Evolutionary conservation across 2,797 vertebrate genomes (phyloP).

Genomic region (Myripristis jacobus): DNA sequence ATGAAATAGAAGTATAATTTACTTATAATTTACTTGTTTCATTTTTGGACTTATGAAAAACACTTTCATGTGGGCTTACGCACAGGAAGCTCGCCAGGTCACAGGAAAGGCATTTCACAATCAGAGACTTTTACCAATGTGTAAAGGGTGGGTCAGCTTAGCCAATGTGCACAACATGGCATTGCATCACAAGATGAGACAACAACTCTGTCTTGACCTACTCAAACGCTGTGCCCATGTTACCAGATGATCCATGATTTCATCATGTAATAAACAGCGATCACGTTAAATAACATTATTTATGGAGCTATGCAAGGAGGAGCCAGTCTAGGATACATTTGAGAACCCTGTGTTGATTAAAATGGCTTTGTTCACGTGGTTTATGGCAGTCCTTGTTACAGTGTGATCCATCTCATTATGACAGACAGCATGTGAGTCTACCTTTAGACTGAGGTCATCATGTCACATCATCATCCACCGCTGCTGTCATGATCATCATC

Average conservation of each 20-base stretch:
- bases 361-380: background rate
- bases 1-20: too few relatives aligned
- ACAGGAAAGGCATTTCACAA: conserved; percentile 81
- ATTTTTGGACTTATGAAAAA: conserved; percentile 20
- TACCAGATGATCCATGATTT: background rate
- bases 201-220: background rate
- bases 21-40: too few relatives aligned
- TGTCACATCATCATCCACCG: background rate
- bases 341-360: background rate
- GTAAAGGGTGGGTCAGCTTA: conserved; percentile 48
- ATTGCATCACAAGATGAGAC: conserved; percentile 3
- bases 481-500: background rate
- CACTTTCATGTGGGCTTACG: conserved; percentile 23
- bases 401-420: background rate
- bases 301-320: background rate
- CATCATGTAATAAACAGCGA: background rate
- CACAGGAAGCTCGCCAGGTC: conserved; percentile 67
- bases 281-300: background rate
- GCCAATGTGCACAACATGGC: conserved; percentile 21
- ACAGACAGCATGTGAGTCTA: background rate
- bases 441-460: background rate
- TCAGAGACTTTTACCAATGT: conserved; percentile 65
- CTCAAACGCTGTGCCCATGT: background rate
- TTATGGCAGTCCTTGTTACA: background rate
- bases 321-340: background rate